These are phyloP conservation scores for Ctenomys sociabilis DNA, from an alignment of 2,113 vertebrate species.

Conservation along the genomic window DNA sequence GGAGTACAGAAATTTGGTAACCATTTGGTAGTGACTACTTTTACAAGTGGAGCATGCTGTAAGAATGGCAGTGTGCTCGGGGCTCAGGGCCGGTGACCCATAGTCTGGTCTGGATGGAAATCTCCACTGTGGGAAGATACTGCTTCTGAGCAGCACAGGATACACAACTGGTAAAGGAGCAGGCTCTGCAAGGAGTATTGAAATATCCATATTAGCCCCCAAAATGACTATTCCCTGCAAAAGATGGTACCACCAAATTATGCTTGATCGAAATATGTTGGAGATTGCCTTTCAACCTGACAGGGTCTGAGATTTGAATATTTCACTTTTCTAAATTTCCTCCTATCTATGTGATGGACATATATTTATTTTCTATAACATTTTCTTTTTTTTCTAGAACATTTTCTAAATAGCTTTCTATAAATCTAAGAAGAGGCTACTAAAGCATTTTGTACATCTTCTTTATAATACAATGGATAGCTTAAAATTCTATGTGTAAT, in stretches of 20 bases:
- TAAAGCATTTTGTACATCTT: not conserved
- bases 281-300: not conserved
- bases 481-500: not conserved
- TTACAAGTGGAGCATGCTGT: too few species aligned
- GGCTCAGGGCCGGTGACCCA: too few species aligned
- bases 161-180: not conserved
- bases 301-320: not conserved
- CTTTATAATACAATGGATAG: not conserved
- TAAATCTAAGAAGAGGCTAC: not conserved
- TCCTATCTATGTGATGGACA: not conserved
- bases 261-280: not conserved
- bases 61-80: too few species aligned
- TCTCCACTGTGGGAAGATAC: not conserved
- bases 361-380: not conserved
- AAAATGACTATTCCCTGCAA: not conserved
- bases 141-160: not conserved
- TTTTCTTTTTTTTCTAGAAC: not conserved
- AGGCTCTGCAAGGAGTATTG: not conserved
- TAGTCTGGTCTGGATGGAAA: not conserved
- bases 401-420: not conserved
- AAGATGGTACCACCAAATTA: not conserved
- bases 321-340: not conserved
- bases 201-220: accelerated
- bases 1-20: not conserved
- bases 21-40: not conserved